These are phyloP conservation scores for Zygogramma bicolorata DNA, from an alignment of 2,888 invertebrate species.

Conservation along the genomic window DNA sequence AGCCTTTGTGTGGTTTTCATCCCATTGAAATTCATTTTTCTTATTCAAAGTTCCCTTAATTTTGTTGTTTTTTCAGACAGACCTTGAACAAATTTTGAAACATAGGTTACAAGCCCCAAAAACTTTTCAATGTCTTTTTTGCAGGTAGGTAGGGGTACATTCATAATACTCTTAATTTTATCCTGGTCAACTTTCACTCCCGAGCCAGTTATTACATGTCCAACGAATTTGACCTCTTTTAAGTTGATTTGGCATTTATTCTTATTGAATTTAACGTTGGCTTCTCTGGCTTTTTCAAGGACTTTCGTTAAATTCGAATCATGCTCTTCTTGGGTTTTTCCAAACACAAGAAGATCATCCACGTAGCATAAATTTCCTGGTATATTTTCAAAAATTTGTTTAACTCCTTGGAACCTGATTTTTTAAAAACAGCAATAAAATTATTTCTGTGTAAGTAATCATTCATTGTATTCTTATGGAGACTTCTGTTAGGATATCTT, in stretches of 20 bases:
- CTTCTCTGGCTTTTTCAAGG: slow-evolving; percentile 32
- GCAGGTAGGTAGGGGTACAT: not conserved
- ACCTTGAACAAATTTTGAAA: slow-evolving; percentile 4
- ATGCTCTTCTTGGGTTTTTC: slow-evolving; percentile 42
- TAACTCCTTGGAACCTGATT: not conserved
- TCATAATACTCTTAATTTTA: slow-evolving; percentile 17
- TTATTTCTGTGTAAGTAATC: too few relatives aligned
- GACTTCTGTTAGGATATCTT: not conserved
- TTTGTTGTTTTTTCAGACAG: slow-evolving; percentile 15
- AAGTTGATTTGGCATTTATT: slow-evolving; percentile 41
- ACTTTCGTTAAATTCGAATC: too few relatives aligned
- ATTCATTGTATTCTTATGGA: slow-evolving; percentile 4
- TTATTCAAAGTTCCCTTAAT: slow-evolving; percentile 7
- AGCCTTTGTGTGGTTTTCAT: not conserved
- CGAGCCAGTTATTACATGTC: slow-evolving; percentile 39
- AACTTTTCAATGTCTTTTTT: slow-evolving; percentile 8
- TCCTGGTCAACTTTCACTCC: slow-evolving; percentile 37
- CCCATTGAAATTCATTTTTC: slow-evolving; percentile 2
- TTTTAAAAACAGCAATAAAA: too few relatives aligned
- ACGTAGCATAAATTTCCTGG: too few relatives aligned
- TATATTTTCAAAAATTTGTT: too few relatives aligned
- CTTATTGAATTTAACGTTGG: slow-evolving; percentile 35
- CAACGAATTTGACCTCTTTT: slow-evolving; percentile 40
- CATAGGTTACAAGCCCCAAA: slow-evolving; percentile 4
- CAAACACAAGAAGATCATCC: too few relatives aligned